Base-by-base conservation (phyloP, 2,113 vertebrate species). In the Lota lota region DNA sequence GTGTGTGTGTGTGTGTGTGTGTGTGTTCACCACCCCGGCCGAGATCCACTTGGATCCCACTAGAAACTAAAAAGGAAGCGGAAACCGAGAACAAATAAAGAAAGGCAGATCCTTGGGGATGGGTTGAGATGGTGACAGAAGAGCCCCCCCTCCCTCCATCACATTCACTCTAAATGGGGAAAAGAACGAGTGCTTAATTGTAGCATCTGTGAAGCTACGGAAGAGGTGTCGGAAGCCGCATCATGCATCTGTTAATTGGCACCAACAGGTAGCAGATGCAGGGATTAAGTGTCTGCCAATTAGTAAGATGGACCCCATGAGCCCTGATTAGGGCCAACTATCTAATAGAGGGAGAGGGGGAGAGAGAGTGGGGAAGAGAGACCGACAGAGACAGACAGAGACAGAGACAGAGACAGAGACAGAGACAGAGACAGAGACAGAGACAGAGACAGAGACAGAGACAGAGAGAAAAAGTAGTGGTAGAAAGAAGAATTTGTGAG, bases 171-270 rank as follows among this genome's bases (percentile, higher is more conserved):
- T 47, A 12, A 47, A 47, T 11, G 10, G 40, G 40, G 40, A 12
- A 47, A 94, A 91, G 93, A 94, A 93, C 93, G 88, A 93, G 90
- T 90, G 88, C 88, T 89, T 94, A 90, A 94, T 95, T 95, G 93
- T 91, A 89, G 87, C 91, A 92, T 94, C 92, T 94, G 83, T 94
- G 83, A 95, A 93, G 93, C 88, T 89, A 81, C 80, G 88, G 90
- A 92, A 87, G 82, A 91, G 82, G 87, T 79, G 87, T 85, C 86
- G 83, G 79, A 56, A 64, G 77, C 81, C 74, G 86, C 82, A 85
- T 89, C 90, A 87, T 78, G 78, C 84, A 81, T 77, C 83, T 87
- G 85, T 81, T 94, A 85, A 91, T 92, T 90, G 67, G 88, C 87
- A 90, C 91, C 89, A 91, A 88, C 89, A 91, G 86, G 88, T 89